These are phyloP conservation scores for Peromyscus nudipes DNA, from an alignment of 2,797 vertebrate genomes.

Conservation along the genomic window DNA sequence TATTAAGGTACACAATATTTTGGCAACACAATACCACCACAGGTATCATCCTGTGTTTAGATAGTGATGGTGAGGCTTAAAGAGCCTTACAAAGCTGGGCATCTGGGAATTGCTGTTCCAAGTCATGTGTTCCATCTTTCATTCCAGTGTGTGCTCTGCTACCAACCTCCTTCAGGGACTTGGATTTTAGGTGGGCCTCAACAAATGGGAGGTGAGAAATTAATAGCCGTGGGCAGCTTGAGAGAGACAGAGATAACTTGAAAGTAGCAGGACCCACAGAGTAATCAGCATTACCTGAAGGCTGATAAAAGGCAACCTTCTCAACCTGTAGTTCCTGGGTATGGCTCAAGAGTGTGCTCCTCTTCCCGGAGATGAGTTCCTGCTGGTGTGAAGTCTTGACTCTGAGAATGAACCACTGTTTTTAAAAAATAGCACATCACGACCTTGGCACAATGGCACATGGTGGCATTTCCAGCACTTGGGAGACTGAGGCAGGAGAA, in stretches of 20 bases:
- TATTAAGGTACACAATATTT: too few species aligned
- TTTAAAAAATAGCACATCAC: not conserved
- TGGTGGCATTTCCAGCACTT: not conserved
- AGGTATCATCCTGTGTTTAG: not conserved
- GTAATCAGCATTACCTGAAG: not conserved
- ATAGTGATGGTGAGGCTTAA: not conserved
- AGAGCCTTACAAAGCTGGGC: not conserved
- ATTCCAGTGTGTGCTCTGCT: not conserved
- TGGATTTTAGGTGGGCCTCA: not conserved
- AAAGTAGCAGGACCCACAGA: not conserved
- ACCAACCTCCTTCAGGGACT: not conserved
- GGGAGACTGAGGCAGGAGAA: not conserved
- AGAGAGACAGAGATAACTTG: constrained; percentile 8
- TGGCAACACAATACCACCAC: too few species aligned
- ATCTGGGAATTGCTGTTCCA: not conserved
- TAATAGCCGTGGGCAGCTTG: not conserved
- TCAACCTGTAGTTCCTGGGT: not conserved
- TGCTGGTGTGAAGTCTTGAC: too few species aligned
- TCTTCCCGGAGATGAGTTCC: not conserved
- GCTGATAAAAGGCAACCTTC: not conserved
- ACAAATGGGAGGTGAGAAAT: constrained; percentile 31
- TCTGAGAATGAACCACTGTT: not conserved
- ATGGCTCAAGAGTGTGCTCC: not conserved
- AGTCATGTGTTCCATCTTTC: not conserved
- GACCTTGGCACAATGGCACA: not conserved